Evolutionary conservation across 2,888 invertebrate genomes (phyloP), one percentile per base, ranked within the genome.

Genomic region (Anoncus sp.): DNA sequence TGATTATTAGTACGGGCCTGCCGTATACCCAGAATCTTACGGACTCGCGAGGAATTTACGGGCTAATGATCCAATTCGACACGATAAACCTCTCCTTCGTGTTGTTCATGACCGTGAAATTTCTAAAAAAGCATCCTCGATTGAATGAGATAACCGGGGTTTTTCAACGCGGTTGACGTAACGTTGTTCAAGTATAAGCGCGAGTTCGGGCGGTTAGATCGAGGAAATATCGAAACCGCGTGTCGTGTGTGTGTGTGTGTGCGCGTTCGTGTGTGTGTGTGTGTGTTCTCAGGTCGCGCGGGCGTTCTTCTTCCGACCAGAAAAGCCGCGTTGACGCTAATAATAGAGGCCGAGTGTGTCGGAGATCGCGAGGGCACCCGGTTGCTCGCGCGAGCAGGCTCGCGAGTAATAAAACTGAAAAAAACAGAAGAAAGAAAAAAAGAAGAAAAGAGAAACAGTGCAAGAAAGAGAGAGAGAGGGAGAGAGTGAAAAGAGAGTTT

Each of bases 361-460:
- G 47, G 27, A 53, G 53, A 60, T 47, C 18, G 82, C 86, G 86
- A 85, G 83, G 83, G 82, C 84, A 80, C 82, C 47, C 53, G 86
- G 76, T 82, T 81, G 80, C 84, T 85, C 84, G 85, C 86, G 86
- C 82, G 31, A n/a, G n/a, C n/a, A n/a, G n/a, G n/a, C n/a, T n/a
- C 59, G 59, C 60, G 70, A 45, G 67, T 60, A 45, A 75, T 71
- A 79, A 79, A 59, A 72, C 65, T 59, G 70, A 70, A 71, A 49
- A 40, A 59, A n/a, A n/a, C n/a, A n/a, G n/a, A n/a, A 35, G 40
- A 22, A 31, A 2, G 59, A 57, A 59, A 45, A 27, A 18, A 59
- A 70, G 27, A 9, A 38, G 35, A 40, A 62, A 51, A 71, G 31
- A 53, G 27, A 53, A 6, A 18, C 31, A 45, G 20, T 51, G 20